Conservation (phyloP, 2,888 invertebrate species). For the Cremastinae sp. region DNA sequence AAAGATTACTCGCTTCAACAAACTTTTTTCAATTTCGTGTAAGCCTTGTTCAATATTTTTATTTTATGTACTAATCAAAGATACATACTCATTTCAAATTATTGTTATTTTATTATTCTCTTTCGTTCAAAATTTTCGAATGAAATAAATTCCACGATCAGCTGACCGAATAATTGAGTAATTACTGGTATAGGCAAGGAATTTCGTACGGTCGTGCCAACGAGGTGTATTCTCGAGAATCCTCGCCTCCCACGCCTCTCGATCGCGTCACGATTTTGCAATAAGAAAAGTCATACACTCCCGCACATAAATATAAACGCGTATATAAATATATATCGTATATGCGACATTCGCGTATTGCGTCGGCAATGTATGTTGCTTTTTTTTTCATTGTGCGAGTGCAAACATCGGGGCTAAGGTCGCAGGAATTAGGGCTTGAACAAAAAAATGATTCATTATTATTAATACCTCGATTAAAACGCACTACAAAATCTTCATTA, state of each 20-base stretch:
- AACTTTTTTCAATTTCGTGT: no score
- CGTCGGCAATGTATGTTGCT: background rate
- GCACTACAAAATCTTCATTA: no score
- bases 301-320: conserved; percentile 33
- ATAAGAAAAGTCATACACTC: conserved; percentile 4
- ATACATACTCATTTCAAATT: no score
- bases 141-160: background rate
- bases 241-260: conserved; percentile 30
- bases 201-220: background rate
- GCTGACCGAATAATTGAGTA: background rate
- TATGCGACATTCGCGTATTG: conserved; percentile 9
- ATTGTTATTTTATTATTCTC: no score
- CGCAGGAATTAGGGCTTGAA: conserved; percentile 53
- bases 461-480: no score
- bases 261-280: conserved; percentile 38
- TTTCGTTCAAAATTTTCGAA: no score
- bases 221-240: conserved; percentile 14
- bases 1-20: no score
- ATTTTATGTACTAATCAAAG: no score
- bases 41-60: no score
- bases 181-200: background rate
- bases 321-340: background rate
- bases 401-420: conserved; percentile 60
- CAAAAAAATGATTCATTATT: no score
- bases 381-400: conserved; percentile 44